These are phyloP conservation scores for Poecilobothrus nobilitatus DNA, from an alignment of 2,888 invertebrate genomes.

Conservation along the genomic window DNA sequence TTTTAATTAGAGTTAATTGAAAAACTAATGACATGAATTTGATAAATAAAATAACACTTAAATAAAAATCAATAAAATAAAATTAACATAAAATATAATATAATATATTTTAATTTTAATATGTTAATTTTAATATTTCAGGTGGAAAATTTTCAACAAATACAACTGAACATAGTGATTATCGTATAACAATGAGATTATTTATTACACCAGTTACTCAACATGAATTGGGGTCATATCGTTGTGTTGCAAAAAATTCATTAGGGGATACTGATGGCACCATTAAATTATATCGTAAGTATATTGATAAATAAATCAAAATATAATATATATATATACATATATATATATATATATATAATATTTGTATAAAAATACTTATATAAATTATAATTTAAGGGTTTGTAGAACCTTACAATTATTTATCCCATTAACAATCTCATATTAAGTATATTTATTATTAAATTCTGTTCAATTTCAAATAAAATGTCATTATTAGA, in stretches of 20 bases:
- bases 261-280: slow-evolving; percentile 76
- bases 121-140: slow-evolving; percentile 28
- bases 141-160: slow-evolving; percentile 63
- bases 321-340: too few relatives aligned
- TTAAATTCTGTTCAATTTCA: too few relatives aligned
- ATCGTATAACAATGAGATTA: slow-evolving; percentile 67
- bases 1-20: too few relatives aligned
- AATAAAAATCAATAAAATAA: too few relatives aligned
- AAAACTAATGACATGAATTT: too few relatives aligned
- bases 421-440: too few relatives aligned
- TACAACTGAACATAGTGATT: slow-evolving; percentile 60
- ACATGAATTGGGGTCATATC: slow-evolving; percentile 67
- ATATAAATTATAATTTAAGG: background rate
- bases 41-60: too few relatives aligned
- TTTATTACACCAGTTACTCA: slow-evolving; percentile 59
- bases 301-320: slow-evolving; percentile 12
- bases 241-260: slow-evolving; percentile 75
- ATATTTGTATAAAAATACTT: background rate
- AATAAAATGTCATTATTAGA: too few relatives aligned
- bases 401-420: background rate
- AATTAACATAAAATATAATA: too few relatives aligned
- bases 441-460: too few relatives aligned
- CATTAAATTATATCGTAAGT: slow-evolving; percentile 75
- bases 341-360: slow-evolving; percentile 8
- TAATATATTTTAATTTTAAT: too few relatives aligned